Conservation (phyloP, 2,113 vertebrate genomes). For the Eira barbara region DNA sequence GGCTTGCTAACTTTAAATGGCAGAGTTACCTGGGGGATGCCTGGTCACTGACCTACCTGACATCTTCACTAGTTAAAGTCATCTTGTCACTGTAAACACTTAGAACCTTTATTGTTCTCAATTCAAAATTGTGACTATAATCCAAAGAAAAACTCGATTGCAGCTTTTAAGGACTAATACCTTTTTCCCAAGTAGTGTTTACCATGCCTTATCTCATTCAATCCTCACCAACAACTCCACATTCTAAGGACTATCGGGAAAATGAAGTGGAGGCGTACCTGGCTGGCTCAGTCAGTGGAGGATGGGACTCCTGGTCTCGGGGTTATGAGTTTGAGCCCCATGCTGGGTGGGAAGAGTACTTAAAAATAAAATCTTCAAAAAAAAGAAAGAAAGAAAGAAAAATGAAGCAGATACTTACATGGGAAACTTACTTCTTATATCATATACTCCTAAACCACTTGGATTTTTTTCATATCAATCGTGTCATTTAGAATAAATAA, state of each 20-base stretch:
- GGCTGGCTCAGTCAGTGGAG: neutral
- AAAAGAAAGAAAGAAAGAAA: neutral
- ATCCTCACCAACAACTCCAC: neutral
- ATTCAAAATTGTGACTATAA: conserved; percentile 27
- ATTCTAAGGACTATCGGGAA: neutral
- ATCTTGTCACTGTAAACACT: neutral
- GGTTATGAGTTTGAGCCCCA: neutral
- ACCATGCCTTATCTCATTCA: neutral
- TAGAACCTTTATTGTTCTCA: conserved; percentile 23
- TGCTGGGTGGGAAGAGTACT: neutral
- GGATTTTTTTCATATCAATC: neutral
- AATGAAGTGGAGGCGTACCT: neutral
- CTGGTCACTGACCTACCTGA: neutral
- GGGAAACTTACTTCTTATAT: neutral
- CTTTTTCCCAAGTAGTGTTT: neutral
- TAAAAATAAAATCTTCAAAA: neutral
- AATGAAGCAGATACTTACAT: neutral
- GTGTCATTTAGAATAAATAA: conserved; percentile 13
- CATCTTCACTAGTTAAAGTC: neutral
- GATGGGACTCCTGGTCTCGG: neutral
- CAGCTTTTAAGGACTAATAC: neutral
- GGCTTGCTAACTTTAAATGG: neutral
- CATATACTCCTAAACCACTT: neutral
- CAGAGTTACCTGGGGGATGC: neutral
- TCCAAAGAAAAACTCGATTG: neutral